phyloP scores from a whole-genome alignment of 2,113 vertebrate species.

The Pelobates fuscus region DNA sequence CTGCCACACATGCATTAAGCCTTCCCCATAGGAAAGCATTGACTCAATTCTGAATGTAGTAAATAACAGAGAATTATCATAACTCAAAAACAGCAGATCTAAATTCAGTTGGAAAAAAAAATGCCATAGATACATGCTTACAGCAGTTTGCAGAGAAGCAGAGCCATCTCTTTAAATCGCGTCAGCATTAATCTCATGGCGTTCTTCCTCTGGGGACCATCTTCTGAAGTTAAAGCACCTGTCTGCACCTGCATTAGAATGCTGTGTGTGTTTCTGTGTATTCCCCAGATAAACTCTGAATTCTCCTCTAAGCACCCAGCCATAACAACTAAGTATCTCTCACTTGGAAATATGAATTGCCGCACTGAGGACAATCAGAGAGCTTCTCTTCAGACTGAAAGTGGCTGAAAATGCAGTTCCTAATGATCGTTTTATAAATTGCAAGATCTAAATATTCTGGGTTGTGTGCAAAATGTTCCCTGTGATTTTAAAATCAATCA shows the following conservation, averaged over 20 bases:
- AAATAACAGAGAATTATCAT: too few relatives aligned
- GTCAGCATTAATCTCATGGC: constrained; percentile 3
- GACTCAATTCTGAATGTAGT: too few relatives aligned
- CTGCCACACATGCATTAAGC: too few relatives aligned
- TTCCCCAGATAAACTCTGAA: background rate
- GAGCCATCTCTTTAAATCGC: constrained; percentile 50
- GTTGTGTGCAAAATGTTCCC: background rate
- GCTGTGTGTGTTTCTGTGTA: background rate
- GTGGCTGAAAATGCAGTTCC: background rate
- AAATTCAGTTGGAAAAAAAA: too few relatives aligned
- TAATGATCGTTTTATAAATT: background rate
- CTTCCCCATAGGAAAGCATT: too few relatives aligned
- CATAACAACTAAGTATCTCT: constrained; percentile 3
- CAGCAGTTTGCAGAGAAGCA: background rate
- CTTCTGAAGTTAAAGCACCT: background rate
- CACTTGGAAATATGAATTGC: background rate
- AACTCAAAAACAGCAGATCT: too few relatives aligned
- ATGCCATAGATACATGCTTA: too few relatives aligned
- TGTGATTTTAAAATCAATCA: background rate
- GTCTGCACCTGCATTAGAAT: constrained; percentile 6
- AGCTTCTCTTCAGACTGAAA: background rate
- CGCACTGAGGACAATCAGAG: background rate
- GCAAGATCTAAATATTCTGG: constrained; percentile 13
- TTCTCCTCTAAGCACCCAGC: constrained; percentile 1
- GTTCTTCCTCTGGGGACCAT: background rate